A percentile compares a stretch with the other conserved stretches of the same genome.
phyloP scores from a whole-genome alignment of 2,113 vertebrate genomes.

The Protobothrops mucrosquamatus region DNA sequence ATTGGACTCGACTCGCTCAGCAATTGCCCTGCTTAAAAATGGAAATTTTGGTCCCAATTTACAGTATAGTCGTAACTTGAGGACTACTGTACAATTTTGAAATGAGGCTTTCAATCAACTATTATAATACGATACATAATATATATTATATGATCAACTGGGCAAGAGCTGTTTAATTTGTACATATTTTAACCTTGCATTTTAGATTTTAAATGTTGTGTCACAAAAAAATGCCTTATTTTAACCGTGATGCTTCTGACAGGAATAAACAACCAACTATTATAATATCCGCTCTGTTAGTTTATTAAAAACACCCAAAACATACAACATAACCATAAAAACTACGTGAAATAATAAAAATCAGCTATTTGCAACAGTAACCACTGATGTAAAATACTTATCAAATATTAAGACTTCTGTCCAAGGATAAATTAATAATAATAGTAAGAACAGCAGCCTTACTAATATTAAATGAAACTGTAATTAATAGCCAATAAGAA shows the following conservation, averaged over 20 bases:
- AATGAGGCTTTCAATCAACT: no score
- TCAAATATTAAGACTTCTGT: background rate
- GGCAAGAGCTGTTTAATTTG: background rate
- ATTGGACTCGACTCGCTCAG: no score
- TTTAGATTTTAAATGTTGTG: background rate
- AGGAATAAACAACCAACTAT: background rate
- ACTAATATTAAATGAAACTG: background rate
- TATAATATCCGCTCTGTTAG: background rate
- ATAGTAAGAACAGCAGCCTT: background rate
- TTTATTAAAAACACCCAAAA: background rate
- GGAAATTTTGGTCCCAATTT: no score
- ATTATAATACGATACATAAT: no score
- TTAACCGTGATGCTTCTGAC: no score
- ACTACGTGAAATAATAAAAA: background rate
- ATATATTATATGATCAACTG: no score
- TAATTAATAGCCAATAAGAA: background rate
- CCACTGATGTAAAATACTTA: background rate
- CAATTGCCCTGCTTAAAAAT: no score
- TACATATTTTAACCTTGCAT: background rate
- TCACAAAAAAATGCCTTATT: background rate
- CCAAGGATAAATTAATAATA: background rate
- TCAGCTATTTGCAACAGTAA: background rate
- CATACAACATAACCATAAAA: background rate
- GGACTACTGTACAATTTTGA: no score
- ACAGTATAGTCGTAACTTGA: no score